phyloP scores from a whole-genome alignment of 2,888 invertebrate species.

The Rhodophaea formosa region DNA sequence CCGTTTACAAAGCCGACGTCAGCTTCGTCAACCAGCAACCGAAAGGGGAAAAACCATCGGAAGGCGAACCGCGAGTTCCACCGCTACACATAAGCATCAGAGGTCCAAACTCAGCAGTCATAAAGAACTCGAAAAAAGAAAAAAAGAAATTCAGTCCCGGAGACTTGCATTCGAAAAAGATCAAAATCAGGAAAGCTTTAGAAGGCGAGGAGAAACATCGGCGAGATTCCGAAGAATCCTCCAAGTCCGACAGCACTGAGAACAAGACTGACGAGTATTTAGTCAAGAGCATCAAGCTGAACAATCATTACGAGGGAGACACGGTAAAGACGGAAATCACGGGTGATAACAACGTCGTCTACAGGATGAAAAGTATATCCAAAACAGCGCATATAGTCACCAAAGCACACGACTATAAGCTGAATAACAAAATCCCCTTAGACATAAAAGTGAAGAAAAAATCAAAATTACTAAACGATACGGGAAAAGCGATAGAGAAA shows the following conservation, averaged over 20 bases:
- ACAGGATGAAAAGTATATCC: slow-evolving; percentile 74
- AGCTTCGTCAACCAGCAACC: slow-evolving; percentile 83
- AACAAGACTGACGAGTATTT: slow-evolving; percentile 72
- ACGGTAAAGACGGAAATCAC: slow-evolving; percentile 67
- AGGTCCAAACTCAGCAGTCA: slow-evolving; percentile 92
- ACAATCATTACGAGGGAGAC: slow-evolving; percentile 66
- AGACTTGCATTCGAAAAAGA: slow-evolving; percentile 77
- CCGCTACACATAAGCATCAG: slow-evolving; percentile 93
- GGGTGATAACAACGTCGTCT: slow-evolving; percentile 66
- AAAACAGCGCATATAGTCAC: slow-evolving; percentile 77
- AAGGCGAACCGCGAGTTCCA: slow-evolving; percentile 89
- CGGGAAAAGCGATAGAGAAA: slow-evolving; percentile 53
- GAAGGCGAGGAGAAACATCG: slow-evolving; percentile 66
- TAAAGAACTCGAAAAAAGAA: slow-evolving; percentile 88
- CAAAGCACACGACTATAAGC: slow-evolving; percentile 69
- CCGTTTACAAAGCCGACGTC: slow-evolving; percentile 91
- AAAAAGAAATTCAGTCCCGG: slow-evolving; percentile 80
- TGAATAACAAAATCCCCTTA: slow-evolving; percentile 60
- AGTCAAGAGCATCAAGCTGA: slow-evolving; percentile 63
- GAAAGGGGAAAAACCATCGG: slow-evolving; percentile 75
- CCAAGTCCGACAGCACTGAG: slow-evolving; percentile 60
- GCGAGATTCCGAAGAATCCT: slow-evolving; percentile 59
- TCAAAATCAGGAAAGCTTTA: slow-evolving; percentile 70
- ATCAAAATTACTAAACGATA: slow-evolving; percentile 58
- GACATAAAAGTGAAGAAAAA: slow-evolving; percentile 73